These are phyloP conservation scores for Crambe crambe DNA, from an alignment of 37 sponge, comb jelly and placozoan species.

Conservation along the genomic window DNA sequence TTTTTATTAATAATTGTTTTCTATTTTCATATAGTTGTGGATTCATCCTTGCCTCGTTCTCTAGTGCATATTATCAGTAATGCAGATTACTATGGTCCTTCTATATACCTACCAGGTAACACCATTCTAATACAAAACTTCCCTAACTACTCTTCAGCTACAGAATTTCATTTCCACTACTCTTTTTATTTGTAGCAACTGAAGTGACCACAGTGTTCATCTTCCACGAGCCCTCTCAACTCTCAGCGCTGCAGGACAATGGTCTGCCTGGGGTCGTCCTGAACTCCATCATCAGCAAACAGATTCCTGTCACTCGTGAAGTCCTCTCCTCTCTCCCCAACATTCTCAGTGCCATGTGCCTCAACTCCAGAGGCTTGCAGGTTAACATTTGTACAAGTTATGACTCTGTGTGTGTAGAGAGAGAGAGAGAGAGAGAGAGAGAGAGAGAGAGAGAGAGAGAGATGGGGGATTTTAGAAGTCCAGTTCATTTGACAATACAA, in stretches of 20 bases:
- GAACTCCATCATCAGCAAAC: slow-evolving; percentile 89
- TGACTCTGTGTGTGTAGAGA: not conserved
- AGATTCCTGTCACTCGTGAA: slow-evolving; percentile 92
- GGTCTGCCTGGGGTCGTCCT: slow-evolving; percentile 90
- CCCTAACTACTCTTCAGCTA: not conserved
- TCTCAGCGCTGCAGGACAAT: slow-evolving; percentile 88
- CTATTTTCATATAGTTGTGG: slow-evolving; percentile 66
- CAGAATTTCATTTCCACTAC: not conserved
- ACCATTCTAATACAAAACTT: not conserved
- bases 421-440: not conserved
- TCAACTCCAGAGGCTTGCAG: slow-evolving; percentile 88
- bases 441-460: too few species aligned
- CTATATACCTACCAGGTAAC: slow-evolving; percentile 90
- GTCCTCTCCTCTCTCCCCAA: slow-evolving; percentile 91
- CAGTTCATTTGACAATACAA: too few species aligned
- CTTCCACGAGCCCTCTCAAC: slow-evolving; percentile 90
- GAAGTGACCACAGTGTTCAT: slow-evolving; percentile 89
- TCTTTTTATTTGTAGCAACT: slow-evolving; percentile 52
- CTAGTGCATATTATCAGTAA: slow-evolving; percentile 96
- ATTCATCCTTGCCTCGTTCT: slow-evolving; percentile 78
- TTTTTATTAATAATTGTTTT: too few species aligned
- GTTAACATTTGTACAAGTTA: not conserved
- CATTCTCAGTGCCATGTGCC: slow-evolving; percentile 94
- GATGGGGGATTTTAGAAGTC: too few species aligned
- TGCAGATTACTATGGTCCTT: slow-evolving; percentile 94